Conservation (phyloP, 2,888 invertebrate species). For the Arge pagana region DNA sequence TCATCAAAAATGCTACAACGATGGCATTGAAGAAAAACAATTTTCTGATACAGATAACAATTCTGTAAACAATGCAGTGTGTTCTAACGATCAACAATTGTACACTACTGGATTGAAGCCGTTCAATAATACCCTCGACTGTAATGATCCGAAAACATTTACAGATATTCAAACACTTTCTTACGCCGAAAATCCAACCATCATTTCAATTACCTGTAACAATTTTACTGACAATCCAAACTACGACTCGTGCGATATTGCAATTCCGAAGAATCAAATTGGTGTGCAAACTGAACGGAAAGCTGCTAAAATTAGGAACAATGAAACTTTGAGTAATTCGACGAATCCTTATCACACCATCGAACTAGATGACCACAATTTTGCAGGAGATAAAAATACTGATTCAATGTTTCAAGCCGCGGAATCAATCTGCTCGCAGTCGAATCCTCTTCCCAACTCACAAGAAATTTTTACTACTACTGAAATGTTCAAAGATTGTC, state of each 20-base stretch:
- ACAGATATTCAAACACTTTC: not conserved
- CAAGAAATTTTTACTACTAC: too few relatives aligned
- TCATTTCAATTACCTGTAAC: not conserved
- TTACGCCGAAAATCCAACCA: not conserved
- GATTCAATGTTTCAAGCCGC: too few relatives aligned
- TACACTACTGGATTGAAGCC: slow-evolving; percentile 31
- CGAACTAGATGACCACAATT: too few relatives aligned
- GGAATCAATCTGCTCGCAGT: too few relatives aligned
- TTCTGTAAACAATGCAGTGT: slow-evolving; percentile 30
- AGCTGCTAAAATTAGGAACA: not conserved
- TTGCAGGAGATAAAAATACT: too few relatives aligned
- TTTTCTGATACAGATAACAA: slow-evolving; percentile 29
- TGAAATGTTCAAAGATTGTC: slow-evolving; percentile 1
- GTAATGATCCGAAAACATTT: not conserved
- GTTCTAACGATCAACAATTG: slow-evolving; percentile 33
- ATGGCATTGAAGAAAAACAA: slow-evolving; percentile 22
- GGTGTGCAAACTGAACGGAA: not conserved
- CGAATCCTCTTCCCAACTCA: too few relatives aligned
- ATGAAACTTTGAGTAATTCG: not conserved
- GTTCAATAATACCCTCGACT: not conserved
- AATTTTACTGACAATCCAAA: not conserved
- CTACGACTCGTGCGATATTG: not conserved
- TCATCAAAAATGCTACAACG: slow-evolving; percentile 29
- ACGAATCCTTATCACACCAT: too few relatives aligned
- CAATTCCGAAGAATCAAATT: not conserved